Conservation (phyloP, 1,140 invertebrate genomes). For the Eubasilissa regina region DNA sequence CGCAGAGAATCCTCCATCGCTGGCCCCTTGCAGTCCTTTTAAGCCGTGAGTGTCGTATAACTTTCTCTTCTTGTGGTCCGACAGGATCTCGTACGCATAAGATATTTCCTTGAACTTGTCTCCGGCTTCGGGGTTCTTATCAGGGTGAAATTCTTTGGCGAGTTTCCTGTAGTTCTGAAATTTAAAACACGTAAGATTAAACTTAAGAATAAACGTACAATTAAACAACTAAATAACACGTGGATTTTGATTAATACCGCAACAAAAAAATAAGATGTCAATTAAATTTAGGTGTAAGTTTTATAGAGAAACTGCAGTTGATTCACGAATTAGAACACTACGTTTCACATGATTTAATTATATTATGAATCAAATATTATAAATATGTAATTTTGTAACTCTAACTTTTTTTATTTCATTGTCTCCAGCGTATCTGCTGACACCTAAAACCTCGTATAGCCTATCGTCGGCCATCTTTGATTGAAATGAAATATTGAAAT, state of each 20-base stretch:
- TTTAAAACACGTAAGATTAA: constrained; percentile 57
- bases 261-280: constrained; percentile 31
- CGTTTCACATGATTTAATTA: constrained; percentile 11
- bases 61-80: constrained; percentile 79
- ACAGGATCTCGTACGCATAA: constrained; percentile 89
- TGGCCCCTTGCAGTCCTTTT: constrained; percentile 82
- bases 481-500: constrained; percentile 11
- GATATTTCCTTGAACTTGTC: constrained; percentile 93
- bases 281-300: constrained; percentile 33
- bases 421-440: constrained; percentile 82
- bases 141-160: constrained; percentile 91
- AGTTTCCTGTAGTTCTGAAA: constrained; percentile 86
- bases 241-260: constrained; percentile 20
- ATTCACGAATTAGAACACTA: background rate
- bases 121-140: constrained; percentile 88
- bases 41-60: constrained; percentile 85
- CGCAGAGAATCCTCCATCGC: constrained; percentile 66
- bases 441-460: constrained; percentile 88
- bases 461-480: constrained; percentile 79
- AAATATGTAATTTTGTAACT: constrained; percentile 43
- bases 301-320: constrained; percentile 43
- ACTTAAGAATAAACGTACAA: background rate
- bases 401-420: constrained; percentile 91
- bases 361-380: background rate
- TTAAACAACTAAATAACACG: constrained; percentile 2